These are phyloP conservation scores for Hoplodrina blanda DNA, from an alignment of 2,888 invertebrate species.

Conservation along the genomic window DNA sequence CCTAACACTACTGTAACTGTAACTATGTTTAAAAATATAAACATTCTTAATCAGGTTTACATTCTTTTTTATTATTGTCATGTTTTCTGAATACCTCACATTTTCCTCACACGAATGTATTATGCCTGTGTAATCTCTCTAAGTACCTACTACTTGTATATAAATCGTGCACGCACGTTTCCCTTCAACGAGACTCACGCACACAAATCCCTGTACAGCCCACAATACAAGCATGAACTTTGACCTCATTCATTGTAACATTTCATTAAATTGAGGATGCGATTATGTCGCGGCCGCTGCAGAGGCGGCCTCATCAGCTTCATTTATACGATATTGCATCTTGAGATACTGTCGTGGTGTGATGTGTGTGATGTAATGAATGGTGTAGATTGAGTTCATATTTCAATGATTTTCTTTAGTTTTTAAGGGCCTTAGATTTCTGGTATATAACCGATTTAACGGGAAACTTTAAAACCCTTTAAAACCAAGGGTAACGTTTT, in stretches of 20 bases:
- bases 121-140: too few relatives aligned
- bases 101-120: too few relatives aligned
- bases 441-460: background rate
- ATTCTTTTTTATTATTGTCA: too few relatives aligned
- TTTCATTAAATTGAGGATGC: constrained; percentile 61
- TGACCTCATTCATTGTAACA: constrained; percentile 48
- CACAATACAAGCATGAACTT: constrained; percentile 24
- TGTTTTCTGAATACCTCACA: too few relatives aligned
- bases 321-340: constrained; percentile 49
- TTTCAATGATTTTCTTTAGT: background rate
- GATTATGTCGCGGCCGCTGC: constrained; percentile 40
- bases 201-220: constrained; percentile 8
- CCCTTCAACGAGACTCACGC: constrained; percentile 9
- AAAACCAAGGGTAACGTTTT: background rate
- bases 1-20: too few relatives aligned
- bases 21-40: too few relatives aligned
- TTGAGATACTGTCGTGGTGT: too few relatives aligned
- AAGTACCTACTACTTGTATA: background rate
- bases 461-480: background rate
- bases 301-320: constrained; percentile 51
- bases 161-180: background rate
- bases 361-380: too few relatives aligned
- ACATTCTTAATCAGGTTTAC: too few relatives aligned
- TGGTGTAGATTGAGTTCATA: background rate
- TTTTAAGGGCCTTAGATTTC: too few relatives aligned